Percentiles rank a stretch among this genome's conserved stretches.
Evolutionary conservation across 1,140 invertebrate species (phyloP).

Genomic region (Lordiphosa clarofinis): DNA sequence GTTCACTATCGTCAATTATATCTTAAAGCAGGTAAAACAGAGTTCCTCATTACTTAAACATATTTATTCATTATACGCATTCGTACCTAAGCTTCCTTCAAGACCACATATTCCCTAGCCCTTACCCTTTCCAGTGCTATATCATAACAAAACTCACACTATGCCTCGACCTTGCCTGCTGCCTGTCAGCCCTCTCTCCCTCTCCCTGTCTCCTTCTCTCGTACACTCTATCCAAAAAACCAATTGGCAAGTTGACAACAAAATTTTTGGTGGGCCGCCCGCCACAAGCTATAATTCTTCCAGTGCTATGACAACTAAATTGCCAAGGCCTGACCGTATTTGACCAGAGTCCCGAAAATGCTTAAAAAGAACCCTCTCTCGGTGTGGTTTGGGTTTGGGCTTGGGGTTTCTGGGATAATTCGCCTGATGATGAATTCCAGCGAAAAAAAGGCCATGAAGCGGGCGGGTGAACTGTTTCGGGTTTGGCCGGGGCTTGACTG

Average conservation of each 20-base stretch:
- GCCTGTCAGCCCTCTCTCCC: constrained; percentile 16
- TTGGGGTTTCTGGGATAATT: constrained; percentile 54
- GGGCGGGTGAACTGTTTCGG: constrained; percentile 11
- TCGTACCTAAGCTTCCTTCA: no score
- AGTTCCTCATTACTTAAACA: no score
- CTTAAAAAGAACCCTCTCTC: constrained; percentile 30
- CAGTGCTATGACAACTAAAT: constrained; percentile 76
- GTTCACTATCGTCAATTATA: no score
- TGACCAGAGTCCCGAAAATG: constrained; percentile 40
- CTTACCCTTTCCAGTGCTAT: constrained; percentile 9
- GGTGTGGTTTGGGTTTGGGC: neutral
- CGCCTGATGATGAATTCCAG: constrained; percentile 76
- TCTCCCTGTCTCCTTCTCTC: neutral
- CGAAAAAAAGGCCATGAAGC: constrained; percentile 53
- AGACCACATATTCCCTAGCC: no score
- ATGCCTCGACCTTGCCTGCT: constrained; percentile 46
- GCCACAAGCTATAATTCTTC: constrained; percentile 77
- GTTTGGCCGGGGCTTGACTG: constrained; percentile 46
- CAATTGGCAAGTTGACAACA: constrained; percentile 75
- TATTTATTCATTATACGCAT: no score
- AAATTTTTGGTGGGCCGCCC: constrained; percentile 75
- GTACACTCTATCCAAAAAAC: constrained; percentile 7
- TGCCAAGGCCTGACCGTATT: constrained; percentile 65
- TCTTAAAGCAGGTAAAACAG: no score
- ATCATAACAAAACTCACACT: constrained; percentile 65